Evolutionary conservation across 2,113 vertebrate genomes (phyloP).

Genomic region (Bambusicola thoracicus): DNA sequence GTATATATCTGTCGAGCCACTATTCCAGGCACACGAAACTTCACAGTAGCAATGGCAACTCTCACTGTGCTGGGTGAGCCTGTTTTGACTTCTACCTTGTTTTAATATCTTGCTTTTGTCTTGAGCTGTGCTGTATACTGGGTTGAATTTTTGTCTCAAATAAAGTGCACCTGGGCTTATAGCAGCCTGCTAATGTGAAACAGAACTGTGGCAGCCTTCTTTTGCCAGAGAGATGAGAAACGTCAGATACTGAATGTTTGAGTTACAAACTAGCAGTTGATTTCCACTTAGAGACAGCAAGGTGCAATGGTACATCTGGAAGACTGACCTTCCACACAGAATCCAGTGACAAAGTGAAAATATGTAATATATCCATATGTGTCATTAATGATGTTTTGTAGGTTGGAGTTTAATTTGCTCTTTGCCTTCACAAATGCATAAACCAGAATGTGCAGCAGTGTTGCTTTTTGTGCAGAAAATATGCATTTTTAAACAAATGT

Average conservation of each 20-base stretch:
- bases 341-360: not conserved
- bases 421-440: not conserved
- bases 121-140: not conserved
- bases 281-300: too few relatives aligned
- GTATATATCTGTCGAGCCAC: conserved; percentile 93
- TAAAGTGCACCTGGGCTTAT: rapidly evolving
- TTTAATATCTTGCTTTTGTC: not conserved
- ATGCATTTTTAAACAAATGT: not conserved
- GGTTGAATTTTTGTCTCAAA: not conserved
- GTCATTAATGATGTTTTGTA: not conserved
- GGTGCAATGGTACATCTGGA: not conserved
- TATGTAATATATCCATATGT: not conserved
- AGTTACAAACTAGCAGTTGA: not conserved
- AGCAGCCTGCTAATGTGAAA: not conserved
- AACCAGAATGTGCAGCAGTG: not conserved
- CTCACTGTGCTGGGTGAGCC: conserved; percentile 90
- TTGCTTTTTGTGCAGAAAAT: not conserved
- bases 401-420: not conserved
- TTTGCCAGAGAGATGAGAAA: not conserved
- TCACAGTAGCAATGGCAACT: conserved; percentile 87
- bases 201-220: not conserved
- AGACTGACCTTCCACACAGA: not conserved
- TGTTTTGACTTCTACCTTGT: not conserved
- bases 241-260: not conserved
- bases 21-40: conserved; percentile 94